Conservation (phyloP, 2,888 invertebrate genomes). For the Patella pellucida region DNA sequence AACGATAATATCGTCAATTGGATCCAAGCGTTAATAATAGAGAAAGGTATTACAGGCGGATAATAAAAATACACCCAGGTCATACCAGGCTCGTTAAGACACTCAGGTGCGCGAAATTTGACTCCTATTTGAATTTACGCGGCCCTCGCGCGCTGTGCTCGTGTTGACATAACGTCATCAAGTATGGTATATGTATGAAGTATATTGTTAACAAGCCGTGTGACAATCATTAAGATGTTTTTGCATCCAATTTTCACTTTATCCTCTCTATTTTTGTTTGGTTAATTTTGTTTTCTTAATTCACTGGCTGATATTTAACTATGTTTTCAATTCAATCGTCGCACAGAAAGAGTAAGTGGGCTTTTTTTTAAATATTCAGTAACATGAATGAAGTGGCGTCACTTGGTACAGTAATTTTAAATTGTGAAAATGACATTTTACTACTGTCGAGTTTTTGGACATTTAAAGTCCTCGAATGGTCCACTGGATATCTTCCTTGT, state of each 20-base stretch:
- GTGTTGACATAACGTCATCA: slow-evolving; percentile 3
- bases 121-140: background rate
- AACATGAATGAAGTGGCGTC: too few relatives aligned
- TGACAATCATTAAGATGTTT: background rate
- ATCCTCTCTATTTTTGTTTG: slow-evolving; percentile 1
- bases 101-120: slow-evolving; percentile 8
- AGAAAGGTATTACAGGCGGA: background rate
- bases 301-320: background rate
- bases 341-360: too few relatives aligned
- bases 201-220: background rate
- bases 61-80: background rate
- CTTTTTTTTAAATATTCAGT: too few relatives aligned
- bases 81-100: background rate
- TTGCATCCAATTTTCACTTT: background rate
- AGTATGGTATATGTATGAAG: background rate
- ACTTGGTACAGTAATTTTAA: too few relatives aligned
- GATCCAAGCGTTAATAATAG: background rate
- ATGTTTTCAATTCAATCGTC: too few relatives aligned
- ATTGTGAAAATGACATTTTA: too few relatives aligned
- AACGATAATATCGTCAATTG: background rate
- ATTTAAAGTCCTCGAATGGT: too few relatives aligned
- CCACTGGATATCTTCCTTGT: too few relatives aligned
- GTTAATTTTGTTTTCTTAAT: slow-evolving; percentile 6
- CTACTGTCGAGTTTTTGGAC: too few relatives aligned
- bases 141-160: background rate